These are phyloP conservation scores for Puma concolor DNA, from an alignment of 2,113 vertebrate genomes.

Conservation along the genomic window DNA sequence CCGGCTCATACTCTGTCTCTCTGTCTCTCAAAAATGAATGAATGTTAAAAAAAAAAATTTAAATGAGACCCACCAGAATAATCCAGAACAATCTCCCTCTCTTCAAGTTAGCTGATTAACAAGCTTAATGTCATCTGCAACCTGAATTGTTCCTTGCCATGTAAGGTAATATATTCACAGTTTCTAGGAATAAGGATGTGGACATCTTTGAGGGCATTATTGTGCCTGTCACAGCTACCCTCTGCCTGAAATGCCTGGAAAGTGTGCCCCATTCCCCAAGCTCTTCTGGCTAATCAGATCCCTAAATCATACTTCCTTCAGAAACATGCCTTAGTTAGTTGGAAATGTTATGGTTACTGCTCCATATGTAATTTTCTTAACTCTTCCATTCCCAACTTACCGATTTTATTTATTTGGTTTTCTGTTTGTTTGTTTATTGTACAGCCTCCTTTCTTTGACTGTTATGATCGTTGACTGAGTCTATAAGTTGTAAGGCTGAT, in stretches of 20 bases:
- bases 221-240: not conserved
- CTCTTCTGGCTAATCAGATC: not conserved
- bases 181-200: not conserved
- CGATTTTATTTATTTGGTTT: not conserved
- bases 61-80: not conserved
- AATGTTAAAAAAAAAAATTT: no score
- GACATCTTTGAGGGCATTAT: not conserved
- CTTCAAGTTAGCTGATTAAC: not conserved
- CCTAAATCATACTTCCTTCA: not conserved
- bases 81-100: not conserved
- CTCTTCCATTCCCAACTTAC: not conserved
- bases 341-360: not conserved
- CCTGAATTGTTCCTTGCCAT: not conserved
- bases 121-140: not conserved
- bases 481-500: slow-evolving; percentile 44
- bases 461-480: not conserved
- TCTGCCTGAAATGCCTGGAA: not conserved
- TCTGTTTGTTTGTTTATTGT: not conserved
- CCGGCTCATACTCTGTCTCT: no score
- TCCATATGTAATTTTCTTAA: not conserved
- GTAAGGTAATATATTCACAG: not conserved
- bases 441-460: not conserved
- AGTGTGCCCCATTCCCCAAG: not conserved
- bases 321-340: not conserved
- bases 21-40: no score